phyloP scores from a whole-genome alignment of 2,888 invertebrate species.

The Drosophila nr. fundita region DNA sequence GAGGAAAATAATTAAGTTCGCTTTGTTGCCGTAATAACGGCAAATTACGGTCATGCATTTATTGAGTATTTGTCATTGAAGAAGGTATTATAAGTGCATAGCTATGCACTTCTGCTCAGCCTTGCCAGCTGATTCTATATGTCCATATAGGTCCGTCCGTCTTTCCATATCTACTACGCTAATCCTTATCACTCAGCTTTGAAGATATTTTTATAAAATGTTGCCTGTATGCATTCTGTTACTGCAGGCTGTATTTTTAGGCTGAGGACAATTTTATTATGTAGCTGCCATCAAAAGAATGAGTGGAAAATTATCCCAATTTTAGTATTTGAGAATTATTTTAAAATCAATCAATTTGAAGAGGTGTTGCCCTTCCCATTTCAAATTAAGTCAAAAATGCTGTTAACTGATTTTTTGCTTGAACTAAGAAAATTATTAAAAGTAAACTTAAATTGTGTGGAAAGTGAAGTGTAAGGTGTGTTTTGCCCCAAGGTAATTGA shows the following conservation, averaged over 20 bases:
- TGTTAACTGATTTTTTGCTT: not conserved
- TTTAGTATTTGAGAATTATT: not conserved
- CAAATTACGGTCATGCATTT: not conserved
- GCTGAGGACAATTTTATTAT: not conserved
- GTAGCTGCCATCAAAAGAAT: not conserved
- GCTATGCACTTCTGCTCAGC: not conserved
- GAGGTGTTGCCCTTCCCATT: not conserved
- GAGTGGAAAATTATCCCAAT: too few relatives aligned
- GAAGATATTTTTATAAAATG: not conserved
- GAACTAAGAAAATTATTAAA: not conserved
- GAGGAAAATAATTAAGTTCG: accelerated
- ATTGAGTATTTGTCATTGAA: not conserved
- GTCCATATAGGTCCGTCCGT: not conserved
- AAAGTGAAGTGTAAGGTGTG: slow-evolving; percentile 1
- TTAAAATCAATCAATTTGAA: not conserved
- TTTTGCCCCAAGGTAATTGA: slow-evolving; percentile 3
- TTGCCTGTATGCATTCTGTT: not conserved
- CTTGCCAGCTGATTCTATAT: not conserved
- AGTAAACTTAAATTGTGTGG: slow-evolving; percentile 3
- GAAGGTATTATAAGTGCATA: not conserved
- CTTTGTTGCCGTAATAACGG: not conserved
- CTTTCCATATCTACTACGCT: not conserved
- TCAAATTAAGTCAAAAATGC: not conserved
- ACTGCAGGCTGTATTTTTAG: not conserved
- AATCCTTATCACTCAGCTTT: not conserved